These are phyloP conservation scores for Campoplex capitator DNA, from an alignment of 2,888 invertebrate genomes.

Conservation along the genomic window DNA sequence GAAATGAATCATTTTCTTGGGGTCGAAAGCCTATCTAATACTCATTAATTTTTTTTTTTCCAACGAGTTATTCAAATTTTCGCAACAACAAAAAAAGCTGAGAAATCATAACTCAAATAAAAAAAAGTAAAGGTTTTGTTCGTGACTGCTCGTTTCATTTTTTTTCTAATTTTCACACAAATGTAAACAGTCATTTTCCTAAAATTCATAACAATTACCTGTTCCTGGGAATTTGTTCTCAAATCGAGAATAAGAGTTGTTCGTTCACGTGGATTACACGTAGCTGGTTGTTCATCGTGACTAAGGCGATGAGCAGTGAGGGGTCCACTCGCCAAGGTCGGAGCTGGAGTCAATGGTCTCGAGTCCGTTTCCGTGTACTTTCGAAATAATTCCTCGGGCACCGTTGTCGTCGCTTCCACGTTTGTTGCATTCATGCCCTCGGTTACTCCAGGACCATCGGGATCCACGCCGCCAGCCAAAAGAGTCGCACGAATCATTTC, in stretches of 20 bases:
- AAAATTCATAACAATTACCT: conserved; percentile 55
- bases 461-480: conserved; percentile 68
- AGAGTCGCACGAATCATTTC: conserved; percentile 80
- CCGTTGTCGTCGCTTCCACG: conserved; percentile 67
- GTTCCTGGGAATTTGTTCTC: conserved; percentile 76
- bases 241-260: conserved; percentile 84
- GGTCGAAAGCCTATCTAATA: no score
- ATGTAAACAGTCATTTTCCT: neutral
- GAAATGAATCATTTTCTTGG: no score
- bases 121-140: no score
- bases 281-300: conserved; percentile 74
- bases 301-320: conserved; percentile 68
- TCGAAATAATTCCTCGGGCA: conserved; percentile 82
- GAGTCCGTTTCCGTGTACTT: conserved; percentile 95
- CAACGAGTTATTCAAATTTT: neutral
- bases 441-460: conserved; percentile 42
- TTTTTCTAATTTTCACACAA: conserved; percentile 42
- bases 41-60: no score
- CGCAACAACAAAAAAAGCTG: neutral
- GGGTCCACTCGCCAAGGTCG: conserved; percentile 89
- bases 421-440: conserved; percentile 56
- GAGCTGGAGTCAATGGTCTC: conserved; percentile 92
- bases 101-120: neutral
- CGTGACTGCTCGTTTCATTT: neutral
- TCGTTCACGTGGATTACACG: conserved; percentile 79